These are phyloP conservation scores for Nothobranchius kuhntae DNA, from an alignment of 2,113 vertebrate species.

Conservation along the genomic window DNA sequence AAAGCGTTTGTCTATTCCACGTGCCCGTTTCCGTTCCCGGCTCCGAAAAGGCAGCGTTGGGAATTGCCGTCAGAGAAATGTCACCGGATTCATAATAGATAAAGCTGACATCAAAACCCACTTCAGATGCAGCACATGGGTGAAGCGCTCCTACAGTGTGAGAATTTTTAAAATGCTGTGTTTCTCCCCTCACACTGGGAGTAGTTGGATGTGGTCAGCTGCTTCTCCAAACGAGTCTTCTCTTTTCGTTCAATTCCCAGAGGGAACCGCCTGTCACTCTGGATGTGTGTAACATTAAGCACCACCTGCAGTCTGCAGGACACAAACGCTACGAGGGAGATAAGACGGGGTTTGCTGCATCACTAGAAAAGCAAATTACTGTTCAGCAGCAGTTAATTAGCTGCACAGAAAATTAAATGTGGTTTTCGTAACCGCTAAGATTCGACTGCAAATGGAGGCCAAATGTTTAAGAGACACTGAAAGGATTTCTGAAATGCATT, in stretches of 20 bases:
- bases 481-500: no score
- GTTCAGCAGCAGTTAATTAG: slow-evolving; percentile 5
- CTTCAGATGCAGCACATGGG: slow-evolving; percentile 37
- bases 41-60: not conserved
- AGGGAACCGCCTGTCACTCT: slow-evolving; percentile 12
- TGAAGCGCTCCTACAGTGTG: slow-evolving; percentile 18
- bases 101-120: slow-evolving; percentile 55
- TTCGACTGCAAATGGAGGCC: not conserved
- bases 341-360: not conserved
- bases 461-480: no score
- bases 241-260: slow-evolving; percentile 16
- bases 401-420: not conserved
- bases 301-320: slow-evolving; percentile 6
- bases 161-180: not conserved
- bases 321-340: not conserved
- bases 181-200: slow-evolving; percentile 11
- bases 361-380: slow-evolving; percentile 1
- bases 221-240: slow-evolving; percentile 23
- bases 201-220: slow-evolving; percentile 22
- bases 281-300: slow-evolving; percentile 8
- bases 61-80: slow-evolving; percentile 34
- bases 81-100: slow-evolving; percentile 63
- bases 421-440: not conserved
- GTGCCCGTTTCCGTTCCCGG: slow-evolving; percentile 13
- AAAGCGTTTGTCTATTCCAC: slow-evolving; percentile 10